Conservation (phyloP, 2,888 invertebrate species). For the Gandaritis pyraliata region DNA sequence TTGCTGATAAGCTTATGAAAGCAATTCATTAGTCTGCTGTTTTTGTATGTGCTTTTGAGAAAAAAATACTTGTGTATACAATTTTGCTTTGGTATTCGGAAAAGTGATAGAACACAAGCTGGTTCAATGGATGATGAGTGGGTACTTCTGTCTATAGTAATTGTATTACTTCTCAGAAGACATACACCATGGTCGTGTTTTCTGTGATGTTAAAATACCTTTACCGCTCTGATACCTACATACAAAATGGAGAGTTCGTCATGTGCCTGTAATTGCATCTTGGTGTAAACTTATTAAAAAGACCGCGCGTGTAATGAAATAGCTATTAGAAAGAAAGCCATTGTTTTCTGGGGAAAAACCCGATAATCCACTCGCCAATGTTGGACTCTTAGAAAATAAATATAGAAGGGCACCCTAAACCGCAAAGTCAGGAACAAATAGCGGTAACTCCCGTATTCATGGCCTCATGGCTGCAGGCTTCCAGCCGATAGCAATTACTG, state of each 20-base stretch:
- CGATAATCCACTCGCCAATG: conserved; percentile 70
- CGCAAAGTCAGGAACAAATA: conserved; percentile 83
- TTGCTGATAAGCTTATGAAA: conserved; percentile 59
- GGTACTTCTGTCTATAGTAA: no score
- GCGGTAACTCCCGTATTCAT: conserved; percentile 84
- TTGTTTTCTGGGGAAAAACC: conserved; percentile 61
- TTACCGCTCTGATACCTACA: no score
- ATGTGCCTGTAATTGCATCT: no score
- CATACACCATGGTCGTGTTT: no score
- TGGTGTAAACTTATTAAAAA: background rate
- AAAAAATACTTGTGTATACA: background rate
- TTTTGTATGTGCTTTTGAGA: background rate
- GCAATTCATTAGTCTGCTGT: conserved; percentile 5
- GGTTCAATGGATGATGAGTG: no score
- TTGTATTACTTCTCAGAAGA: no score
- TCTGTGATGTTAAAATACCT: no score
- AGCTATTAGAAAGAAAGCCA: conserved; percentile 41
- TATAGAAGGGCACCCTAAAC: conserved; percentile 78
- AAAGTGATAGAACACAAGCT: no score
- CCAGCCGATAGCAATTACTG: conserved; percentile 84
- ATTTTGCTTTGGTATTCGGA: no score
- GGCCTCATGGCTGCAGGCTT: conserved; percentile 80
- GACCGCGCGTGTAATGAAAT: conserved; percentile 40
- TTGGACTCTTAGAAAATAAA: conserved; percentile 82
- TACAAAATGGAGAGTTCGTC: no score